These are phyloP conservation scores for Cyclura pinguis DNA, from an alignment of 2,797 vertebrate genomes.

Conservation along the genomic window DNA sequence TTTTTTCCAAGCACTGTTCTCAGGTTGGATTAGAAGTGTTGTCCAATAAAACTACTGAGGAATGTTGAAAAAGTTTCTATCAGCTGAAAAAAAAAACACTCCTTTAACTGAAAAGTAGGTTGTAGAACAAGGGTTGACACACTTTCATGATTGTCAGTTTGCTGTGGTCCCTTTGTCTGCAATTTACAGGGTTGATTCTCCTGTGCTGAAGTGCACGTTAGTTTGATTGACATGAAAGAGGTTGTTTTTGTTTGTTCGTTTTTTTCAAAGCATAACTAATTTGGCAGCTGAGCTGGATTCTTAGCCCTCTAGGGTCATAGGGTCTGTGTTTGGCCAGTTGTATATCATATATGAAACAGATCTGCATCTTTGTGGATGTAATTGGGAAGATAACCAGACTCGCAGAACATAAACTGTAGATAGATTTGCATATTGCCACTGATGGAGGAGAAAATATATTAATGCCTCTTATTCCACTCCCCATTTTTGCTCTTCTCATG, in stretches of 20 bases:
- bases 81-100: neutral
- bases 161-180: neutral
- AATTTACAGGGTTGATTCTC: neutral
- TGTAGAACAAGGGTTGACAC: neutral
- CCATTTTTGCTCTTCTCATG: neutral
- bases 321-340: conserved; percentile 59
- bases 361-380: conserved; percentile 40
- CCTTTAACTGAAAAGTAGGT: conserved; percentile 3
- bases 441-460: neutral
- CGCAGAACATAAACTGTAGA: conserved; percentile 32
- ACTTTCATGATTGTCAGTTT: neutral
- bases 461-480: neutral
- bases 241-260: conserved; percentile 1
- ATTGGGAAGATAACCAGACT: conserved; percentile 31
- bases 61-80: neutral
- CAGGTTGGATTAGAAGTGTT: too few species aligned
- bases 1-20: too few species aligned
- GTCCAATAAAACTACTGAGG: neutral
- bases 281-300: conserved; percentile 51
- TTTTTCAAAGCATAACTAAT: conserved; percentile 21
- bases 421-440: neutral
- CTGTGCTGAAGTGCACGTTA: conserved; percentile 35
- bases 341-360: conserved; percentile 34
- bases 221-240: conserved; percentile 30
- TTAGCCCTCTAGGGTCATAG: conserved; percentile 49